Conservation (phyloP, 2,888 invertebrate species). For the Parascotia fuliginaria region DNA sequence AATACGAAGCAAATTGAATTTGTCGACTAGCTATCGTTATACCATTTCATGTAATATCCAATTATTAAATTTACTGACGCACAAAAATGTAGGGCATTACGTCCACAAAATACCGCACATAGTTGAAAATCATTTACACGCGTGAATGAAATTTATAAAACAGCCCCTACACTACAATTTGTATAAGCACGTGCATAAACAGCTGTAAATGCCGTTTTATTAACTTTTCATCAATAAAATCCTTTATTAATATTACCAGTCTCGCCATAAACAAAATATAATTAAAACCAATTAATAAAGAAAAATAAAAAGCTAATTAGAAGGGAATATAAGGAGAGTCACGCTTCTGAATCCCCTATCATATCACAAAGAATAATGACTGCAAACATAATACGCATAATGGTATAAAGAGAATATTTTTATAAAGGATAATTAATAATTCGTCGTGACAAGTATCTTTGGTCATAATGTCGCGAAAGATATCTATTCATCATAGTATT, state of each 20-base stretch:
- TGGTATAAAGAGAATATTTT: slow-evolving; percentile 22
- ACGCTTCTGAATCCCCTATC: slow-evolving; percentile 25
- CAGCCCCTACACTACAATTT: too few species aligned
- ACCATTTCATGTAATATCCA: too few species aligned
- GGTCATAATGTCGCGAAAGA: slow-evolving; percentile 38
- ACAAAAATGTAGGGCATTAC: too few species aligned
- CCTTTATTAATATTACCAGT: not conserved
- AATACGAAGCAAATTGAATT: too few species aligned
- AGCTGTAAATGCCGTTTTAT: too few species aligned
- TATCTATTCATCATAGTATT: slow-evolving; percentile 42
- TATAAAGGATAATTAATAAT: slow-evolving; percentile 43
- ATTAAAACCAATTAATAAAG: not conserved
- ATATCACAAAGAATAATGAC: slow-evolving; percentile 31
- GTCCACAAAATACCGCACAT: too few species aligned
- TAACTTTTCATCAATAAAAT: too few species aligned
- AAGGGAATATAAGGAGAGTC: slow-evolving; percentile 19
- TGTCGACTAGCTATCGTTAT: too few species aligned
- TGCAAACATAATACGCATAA: slow-evolving; percentile 30
- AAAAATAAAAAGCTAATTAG: slow-evolving; percentile 1
- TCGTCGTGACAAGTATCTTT: slow-evolving; percentile 41
- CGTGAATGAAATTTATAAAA: too few species aligned
- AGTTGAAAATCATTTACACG: too few species aligned
- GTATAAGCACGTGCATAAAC: too few species aligned
- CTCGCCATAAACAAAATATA: not conserved
- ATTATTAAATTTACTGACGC: too few species aligned